Evolutionary conservation across 2,113 vertebrate genomes (phyloP).

Genomic region (Dicaeum eximium): DNA sequence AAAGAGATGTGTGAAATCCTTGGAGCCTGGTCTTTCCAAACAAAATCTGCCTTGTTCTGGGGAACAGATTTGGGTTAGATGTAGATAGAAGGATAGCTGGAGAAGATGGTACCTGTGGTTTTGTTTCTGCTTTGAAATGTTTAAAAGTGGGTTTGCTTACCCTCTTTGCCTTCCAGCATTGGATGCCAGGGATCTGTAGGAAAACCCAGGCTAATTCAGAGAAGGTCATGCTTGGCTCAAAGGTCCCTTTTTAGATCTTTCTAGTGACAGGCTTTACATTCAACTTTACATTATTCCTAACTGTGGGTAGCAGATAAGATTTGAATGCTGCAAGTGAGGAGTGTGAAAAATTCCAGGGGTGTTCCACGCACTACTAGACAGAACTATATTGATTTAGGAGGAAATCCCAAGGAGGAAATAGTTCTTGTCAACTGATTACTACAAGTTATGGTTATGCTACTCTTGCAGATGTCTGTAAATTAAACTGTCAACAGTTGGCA

Average conservation of each 20-base stretch:
- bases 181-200: neutral
- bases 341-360: conserved; percentile 20
- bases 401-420: conserved; percentile 53
- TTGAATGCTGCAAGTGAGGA: neutral
- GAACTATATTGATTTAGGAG: conserved; percentile 40
- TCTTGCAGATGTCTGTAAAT: conserved; percentile 12
- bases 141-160: neutral
- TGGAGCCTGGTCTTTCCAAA: neutral
- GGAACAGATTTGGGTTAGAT: neutral
- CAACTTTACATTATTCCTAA: neutral
- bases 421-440: conserved; percentile 50
- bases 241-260: neutral
- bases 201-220: neutral
- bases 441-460: conserved; percentile 36
- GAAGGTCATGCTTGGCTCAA: neutral
- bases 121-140: neutral
- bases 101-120: neutral
- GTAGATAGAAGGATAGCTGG: neutral
- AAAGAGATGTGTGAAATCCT: neutral
- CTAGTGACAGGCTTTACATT: neutral
- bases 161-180: neutral
- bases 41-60: neutral
- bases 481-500: conserved; percentile 6
- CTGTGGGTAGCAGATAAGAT: neutral
- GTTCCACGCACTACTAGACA: neutral